These are phyloP conservation scores for Xanthorhoe designata DNA, from an alignment of 2,888 invertebrate genomes.

Conservation along the genomic window DNA sequence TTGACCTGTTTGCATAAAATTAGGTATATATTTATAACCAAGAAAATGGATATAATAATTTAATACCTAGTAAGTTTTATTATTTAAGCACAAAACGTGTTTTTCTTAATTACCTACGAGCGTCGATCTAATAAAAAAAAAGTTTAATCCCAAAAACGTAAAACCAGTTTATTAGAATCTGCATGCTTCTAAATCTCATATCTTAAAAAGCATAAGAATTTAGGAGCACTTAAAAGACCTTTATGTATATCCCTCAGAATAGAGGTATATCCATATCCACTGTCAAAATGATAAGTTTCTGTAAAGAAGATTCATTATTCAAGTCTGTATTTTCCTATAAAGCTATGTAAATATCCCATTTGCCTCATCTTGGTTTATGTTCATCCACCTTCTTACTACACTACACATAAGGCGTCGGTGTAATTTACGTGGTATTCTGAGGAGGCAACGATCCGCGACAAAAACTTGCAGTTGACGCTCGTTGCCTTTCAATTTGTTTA, in stretches of 20 bases:
- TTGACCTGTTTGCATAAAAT: not conserved
- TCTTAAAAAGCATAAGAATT: too few relatives aligned
- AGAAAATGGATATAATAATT: not conserved
- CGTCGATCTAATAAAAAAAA: not conserved
- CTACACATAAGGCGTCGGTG: slow-evolving; percentile 38
- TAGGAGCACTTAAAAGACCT: too few relatives aligned
- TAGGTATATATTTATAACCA: not conserved
- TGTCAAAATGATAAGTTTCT: not conserved
- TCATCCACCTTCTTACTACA: slow-evolving; percentile 12
- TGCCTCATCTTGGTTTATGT: slow-evolving; percentile 7
- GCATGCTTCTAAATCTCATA: too few relatives aligned
- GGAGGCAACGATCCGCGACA: slow-evolving; percentile 71
- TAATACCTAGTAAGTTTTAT: too few relatives aligned
- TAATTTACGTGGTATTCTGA: slow-evolving; percentile 61
- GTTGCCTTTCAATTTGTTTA: slow-evolving; percentile 54
- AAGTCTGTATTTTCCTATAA: not conserved
- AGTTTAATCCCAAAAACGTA: too few relatives aligned
- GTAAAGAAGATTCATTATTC: not conserved
- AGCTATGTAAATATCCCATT: slow-evolving; percentile 2
- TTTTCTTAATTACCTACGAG: too few relatives aligned
- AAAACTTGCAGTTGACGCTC: slow-evolving; percentile 58
- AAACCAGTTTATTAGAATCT: too few relatives aligned
- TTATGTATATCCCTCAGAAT: too few relatives aligned
- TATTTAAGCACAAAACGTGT: not conserved
- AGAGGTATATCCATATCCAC: too few relatives aligned